phyloP scores from a whole-genome alignment of 2,797 vertebrate genomes.

The Pachyuromys duprasi region DNA sequence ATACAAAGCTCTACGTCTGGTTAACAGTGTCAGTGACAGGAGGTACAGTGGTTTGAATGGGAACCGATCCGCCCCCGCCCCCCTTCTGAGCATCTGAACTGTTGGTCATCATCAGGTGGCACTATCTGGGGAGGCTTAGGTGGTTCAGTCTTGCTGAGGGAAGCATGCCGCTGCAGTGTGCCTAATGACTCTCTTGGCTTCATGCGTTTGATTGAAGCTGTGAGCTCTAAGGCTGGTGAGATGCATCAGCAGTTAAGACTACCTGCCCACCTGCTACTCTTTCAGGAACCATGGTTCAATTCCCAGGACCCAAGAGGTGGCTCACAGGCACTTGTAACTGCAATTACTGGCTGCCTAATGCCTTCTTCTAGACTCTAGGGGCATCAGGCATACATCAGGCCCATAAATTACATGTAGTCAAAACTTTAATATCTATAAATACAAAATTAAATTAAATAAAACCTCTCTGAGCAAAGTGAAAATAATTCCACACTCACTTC shows the following conservation, averaged over 20 bases:
- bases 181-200: neutral
- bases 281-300: neutral
- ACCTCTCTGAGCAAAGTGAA: constrained; percentile 10
- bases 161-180: neutral
- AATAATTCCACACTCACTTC: neutral
- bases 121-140: neutral
- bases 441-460: neutral
- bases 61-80: neutral
- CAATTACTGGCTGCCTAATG: neutral
- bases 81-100: neutral
- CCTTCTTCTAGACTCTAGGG: neutral
- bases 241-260: neutral
- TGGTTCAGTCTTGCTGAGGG: neutral
- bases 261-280: neutral
- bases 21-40: neutral
- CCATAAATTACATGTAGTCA: neutral
- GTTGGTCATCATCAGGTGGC: neutral
- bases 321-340: neutral
- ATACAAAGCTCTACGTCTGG: neutral
- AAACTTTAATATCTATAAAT: neutral
- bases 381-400: neutral
- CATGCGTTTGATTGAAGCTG: neutral
- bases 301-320: neutral
- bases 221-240: neutral
- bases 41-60: neutral